Conservation (phyloP, 1,140 invertebrate species). For the Mylabris phalerata region DNA sequence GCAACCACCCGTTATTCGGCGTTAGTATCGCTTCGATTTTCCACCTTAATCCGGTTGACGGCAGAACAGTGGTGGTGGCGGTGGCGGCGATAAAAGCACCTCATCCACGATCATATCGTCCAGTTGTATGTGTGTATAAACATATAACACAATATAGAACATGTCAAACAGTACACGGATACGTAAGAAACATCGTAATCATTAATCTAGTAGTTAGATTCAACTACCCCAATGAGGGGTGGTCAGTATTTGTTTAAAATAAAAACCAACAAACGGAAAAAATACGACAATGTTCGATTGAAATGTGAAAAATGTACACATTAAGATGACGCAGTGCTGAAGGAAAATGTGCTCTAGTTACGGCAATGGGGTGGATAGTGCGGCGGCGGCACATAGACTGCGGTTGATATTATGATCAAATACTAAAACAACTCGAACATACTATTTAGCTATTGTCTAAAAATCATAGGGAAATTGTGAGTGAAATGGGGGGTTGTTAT, state of each 20-base stretch:
- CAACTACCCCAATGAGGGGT: too few species aligned
- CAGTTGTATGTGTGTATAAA: slow-evolving; percentile 2
- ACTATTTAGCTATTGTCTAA: slow-evolving; percentile 4
- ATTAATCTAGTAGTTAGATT: neutral
- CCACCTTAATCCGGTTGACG: neutral
- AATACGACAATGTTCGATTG: too few species aligned
- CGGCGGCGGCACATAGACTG: slow-evolving; percentile 4
- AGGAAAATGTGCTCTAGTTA: neutral
- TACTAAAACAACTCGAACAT: neutral
- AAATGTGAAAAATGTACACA: neutral
- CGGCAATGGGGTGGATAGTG: slow-evolving; percentile 2
- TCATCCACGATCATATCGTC: neutral
- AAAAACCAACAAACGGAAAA: too few species aligned
- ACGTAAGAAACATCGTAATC: neutral
- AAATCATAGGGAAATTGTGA: neutral
- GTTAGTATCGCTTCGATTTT: slow-evolving; percentile 13
- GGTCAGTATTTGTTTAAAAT: too few species aligned
- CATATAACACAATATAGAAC: slow-evolving; percentile 2
- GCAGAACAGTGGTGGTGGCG: neutral
- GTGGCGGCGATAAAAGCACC: neutral
- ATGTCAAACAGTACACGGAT: neutral
- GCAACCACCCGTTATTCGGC: slow-evolving; percentile 9
- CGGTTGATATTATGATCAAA: neutral
- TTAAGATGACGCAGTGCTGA: neutral
- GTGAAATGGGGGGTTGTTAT: too few species aligned